phyloP scores from a whole-genome alignment of 2,113 vertebrate species.

The Etia nguti region DNA sequence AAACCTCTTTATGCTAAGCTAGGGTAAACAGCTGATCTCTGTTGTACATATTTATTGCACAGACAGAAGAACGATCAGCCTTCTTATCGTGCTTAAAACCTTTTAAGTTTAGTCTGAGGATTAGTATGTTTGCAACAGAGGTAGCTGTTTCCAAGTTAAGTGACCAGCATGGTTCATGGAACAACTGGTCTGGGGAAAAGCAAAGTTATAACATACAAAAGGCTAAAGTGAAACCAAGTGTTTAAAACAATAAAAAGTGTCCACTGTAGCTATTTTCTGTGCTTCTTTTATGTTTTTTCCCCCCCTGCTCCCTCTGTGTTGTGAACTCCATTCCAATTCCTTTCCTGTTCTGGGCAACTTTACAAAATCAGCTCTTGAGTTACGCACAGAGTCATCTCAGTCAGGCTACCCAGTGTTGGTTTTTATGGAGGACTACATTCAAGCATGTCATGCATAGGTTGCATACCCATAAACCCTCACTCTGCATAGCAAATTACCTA shows the following conservation, averaged over 20 bases:
- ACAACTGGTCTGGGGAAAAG: neutral
- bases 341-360: neutral
- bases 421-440: neutral
- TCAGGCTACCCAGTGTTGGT: neutral
- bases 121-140: neutral
- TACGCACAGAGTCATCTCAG: neutral
- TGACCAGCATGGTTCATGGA: neutral
- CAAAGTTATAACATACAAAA: neutral
- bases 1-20: neutral
- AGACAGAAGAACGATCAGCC: neutral
- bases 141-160: neutral
- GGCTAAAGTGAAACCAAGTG: neutral
- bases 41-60: neutral
- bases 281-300: neutral
- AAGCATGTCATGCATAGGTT: neutral
- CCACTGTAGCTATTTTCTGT: neutral
- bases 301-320: neutral
- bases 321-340: neutral
- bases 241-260: neutral
- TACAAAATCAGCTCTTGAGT: accelerated
- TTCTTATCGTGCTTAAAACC: neutral
- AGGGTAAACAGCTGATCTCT: neutral
- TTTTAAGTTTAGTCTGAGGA: neutral
- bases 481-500: neutral
- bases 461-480: neutral